Conservation (phyloP, 2,888 invertebrate genomes). For the Trachelus tabidus region DNA sequence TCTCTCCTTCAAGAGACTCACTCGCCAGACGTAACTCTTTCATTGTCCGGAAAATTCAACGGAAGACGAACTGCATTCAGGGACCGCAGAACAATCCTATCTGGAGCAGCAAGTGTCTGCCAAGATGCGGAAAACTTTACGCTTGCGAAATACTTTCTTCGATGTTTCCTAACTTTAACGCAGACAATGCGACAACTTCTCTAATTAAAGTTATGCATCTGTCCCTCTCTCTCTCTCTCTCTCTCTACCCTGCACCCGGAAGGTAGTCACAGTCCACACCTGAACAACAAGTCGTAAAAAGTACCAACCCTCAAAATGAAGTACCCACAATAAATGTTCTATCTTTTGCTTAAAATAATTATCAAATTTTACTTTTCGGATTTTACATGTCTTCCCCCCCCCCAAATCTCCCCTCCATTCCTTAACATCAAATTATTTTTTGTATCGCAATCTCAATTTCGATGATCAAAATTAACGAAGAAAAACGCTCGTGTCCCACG, state of each 20-base stretch:
- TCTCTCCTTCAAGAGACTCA: too few species aligned
- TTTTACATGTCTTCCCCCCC: not conserved
- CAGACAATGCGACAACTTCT: slow-evolving; percentile 62
- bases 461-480: too few species aligned
- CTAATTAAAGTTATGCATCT: slow-evolving; percentile 60
- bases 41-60: slow-evolving; percentile 8
- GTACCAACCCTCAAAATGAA: slow-evolving; percentile 1
- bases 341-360: too few species aligned
- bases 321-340: too few species aligned
- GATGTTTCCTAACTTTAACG: slow-evolving; percentile 30
- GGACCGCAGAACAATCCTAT: slow-evolving; percentile 44
- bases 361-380: not conserved
- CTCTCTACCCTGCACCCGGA: not conserved
- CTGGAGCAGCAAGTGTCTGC: slow-evolving; percentile 24
- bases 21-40: not conserved
- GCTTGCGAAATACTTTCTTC: slow-evolving; percentile 34
- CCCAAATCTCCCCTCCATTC: too few species aligned
- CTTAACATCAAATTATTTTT: too few species aligned
- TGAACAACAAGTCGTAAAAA: not conserved
- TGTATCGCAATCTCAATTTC: slow-evolving; percentile 21
- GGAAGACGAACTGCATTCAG: slow-evolving; percentile 12
- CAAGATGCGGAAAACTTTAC: slow-evolving; percentile 28
- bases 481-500: slow-evolving; percentile 22
- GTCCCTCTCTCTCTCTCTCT: slow-evolving; percentile 10
- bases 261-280: too few species aligned